Conservation (phyloP, 2,113 vertebrate species). For the Amphiprion percula region DNA sequence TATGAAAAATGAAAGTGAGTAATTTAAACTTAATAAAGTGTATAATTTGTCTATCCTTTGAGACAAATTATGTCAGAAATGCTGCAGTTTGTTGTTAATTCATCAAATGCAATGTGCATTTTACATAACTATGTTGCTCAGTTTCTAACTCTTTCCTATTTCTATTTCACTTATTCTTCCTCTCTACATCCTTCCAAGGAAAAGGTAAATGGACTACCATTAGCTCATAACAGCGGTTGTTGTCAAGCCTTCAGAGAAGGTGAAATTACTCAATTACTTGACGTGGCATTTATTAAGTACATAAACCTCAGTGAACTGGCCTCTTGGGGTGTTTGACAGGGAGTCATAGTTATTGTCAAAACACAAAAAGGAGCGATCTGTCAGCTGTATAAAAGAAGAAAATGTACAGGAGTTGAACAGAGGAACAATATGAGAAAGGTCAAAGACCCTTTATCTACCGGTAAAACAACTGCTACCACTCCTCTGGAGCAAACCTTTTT, state of each 20-base stretch:
- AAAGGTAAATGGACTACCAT: conserved; percentile 48
- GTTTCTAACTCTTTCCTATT: not conserved
- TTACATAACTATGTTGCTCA: conserved; percentile 31
- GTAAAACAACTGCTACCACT: conserved; percentile 33
- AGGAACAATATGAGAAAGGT: conserved; percentile 38
- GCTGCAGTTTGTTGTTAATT: conserved; percentile 25
- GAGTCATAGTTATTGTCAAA: conserved; percentile 69
- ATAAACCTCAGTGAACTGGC: conserved; percentile 69
- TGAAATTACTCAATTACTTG: conserved; percentile 79
- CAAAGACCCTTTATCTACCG: conserved; percentile 17
- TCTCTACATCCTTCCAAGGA: conserved; percentile 26
- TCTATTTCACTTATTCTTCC: not conserved
- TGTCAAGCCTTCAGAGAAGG: conserved; percentile 67
- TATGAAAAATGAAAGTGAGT: not conserved
- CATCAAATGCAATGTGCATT: conserved; percentile 15
- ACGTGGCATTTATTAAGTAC: conserved; percentile 71
- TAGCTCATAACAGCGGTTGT: conserved; percentile 55
- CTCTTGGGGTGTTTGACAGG: conserved; percentile 59
- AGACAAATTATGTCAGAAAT: conserved; percentile 18
- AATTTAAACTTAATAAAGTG: conserved; percentile 6
- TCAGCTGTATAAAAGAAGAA: conserved; percentile 24
- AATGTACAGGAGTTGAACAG: conserved; percentile 30
- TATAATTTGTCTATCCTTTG: not conserved
- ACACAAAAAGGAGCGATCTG: conserved; percentile 46
- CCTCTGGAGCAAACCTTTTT: conserved; percentile 14